Evolutionary conservation across 2,113 vertebrate genomes (phyloP).

Genomic region (Gadus chalcogrammus): DNA sequence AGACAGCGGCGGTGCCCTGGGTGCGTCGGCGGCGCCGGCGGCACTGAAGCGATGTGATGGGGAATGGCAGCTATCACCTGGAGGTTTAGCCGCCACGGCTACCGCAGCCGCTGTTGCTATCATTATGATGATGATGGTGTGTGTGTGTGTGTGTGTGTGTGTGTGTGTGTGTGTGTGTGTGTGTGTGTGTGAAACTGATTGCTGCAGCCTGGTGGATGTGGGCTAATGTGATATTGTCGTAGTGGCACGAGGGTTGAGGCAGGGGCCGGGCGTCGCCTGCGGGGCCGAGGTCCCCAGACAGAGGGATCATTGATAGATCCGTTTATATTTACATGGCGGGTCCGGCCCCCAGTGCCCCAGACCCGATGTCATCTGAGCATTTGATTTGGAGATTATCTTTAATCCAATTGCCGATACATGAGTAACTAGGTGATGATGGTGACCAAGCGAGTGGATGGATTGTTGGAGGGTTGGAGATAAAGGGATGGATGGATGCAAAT

Average conservation of each 20-base stretch:
- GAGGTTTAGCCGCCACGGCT: conserved; percentile 38
- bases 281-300: conserved; percentile 30
- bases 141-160: conserved; percentile 19
- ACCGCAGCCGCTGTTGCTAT: too few relatives aligned
- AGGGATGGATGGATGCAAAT: neutral
- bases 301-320: too few relatives aligned
- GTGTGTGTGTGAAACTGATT: conserved; percentile 51
- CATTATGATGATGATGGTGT: conserved; percentile 46
- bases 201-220: conserved; percentile 52
- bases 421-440: too few relatives aligned
- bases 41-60: conserved; percentile 59
- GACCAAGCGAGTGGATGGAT: too few relatives aligned
- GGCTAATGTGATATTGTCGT: conserved; percentile 50
- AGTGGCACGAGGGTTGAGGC: conserved; percentile 37
- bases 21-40: conserved; percentile 44
- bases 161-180: conserved; percentile 17
- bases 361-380: too few relatives aligned
- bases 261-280: conserved; percentile 39
- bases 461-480: too few relatives aligned
- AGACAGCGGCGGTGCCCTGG: conserved; percentile 40
- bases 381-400: too few relatives aligned
- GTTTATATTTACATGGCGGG: too few relatives aligned
- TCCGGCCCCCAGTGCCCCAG: too few relatives aligned
- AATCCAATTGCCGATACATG: too few relatives aligned
- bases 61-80: conserved; percentile 66